A percentile compares a stretch with the other conserved stretches of the same genome.
Conservation (phyloP, 2,888 invertebrate genomes). For the Amphimallon solstitiale region DNA sequence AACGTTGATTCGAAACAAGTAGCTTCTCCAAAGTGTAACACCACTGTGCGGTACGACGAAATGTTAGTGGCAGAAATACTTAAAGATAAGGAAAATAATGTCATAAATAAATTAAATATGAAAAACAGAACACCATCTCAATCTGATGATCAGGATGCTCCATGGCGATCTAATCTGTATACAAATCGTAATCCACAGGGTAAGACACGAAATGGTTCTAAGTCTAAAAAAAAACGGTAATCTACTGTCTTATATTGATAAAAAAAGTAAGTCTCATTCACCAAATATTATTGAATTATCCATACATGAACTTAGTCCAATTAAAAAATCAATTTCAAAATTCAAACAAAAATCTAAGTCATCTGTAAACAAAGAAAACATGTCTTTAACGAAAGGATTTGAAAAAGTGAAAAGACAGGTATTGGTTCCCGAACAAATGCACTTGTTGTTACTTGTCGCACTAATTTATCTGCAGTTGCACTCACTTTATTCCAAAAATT, state of each 20-base stretch:
- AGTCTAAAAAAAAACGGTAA: conserved; percentile 10
- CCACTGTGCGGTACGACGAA: too few species aligned
- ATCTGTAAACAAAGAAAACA: conserved; percentile 18
- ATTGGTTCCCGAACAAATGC: too few species aligned
- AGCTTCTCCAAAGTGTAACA: too few species aligned
- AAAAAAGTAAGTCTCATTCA: neutral
- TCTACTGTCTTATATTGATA: conserved; percentile 34
- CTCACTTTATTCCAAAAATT: too few species aligned
- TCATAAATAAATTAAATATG: neutral
- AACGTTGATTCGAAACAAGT: too few species aligned
- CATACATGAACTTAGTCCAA: conserved; percentile 38
- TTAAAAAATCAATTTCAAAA: conserved; percentile 25
- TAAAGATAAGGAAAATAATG: too few species aligned
- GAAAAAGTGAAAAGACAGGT: conserved; percentile 26
- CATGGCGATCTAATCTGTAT: conserved; percentile 35
- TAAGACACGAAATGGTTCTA: conserved; percentile 18
- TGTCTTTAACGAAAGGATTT: neutral
- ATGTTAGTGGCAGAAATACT: too few species aligned
- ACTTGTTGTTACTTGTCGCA: too few species aligned
- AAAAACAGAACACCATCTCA: neutral
- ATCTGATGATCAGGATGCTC: neutral
- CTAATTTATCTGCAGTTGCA: too few species aligned
- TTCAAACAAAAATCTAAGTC: neutral
- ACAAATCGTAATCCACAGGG: conserved; percentile 32
- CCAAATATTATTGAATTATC: conserved; percentile 4